Percentiles rank a stretch among this genome's conserved stretches.
phyloP scores from a whole-genome alignment of 2,888 invertebrate species.

The Drosophila greeni region DNA sequence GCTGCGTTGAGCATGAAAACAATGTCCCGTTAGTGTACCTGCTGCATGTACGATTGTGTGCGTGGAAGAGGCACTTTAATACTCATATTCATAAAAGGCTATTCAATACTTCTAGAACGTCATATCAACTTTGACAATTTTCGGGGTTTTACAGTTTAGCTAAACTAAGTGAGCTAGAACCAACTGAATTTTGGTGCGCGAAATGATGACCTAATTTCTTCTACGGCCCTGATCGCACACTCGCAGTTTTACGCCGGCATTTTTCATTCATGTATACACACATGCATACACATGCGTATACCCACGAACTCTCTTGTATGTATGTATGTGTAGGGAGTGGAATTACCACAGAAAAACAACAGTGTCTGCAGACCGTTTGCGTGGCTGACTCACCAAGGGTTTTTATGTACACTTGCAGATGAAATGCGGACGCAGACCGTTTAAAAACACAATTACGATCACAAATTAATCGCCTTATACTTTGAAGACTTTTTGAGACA shows the following conservation, averaged over 20 bases:
- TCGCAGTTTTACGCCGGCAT: slow-evolving; percentile 14
- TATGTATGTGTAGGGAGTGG: neutral
- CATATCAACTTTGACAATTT: neutral
- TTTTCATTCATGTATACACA: slow-evolving; percentile 5
- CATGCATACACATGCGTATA: neutral
- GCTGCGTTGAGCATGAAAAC: slow-evolving; percentile 14
- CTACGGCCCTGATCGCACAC: slow-evolving; percentile 4
- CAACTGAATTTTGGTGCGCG: neutral
- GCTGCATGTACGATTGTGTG: neutral
- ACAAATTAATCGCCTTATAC: neutral
- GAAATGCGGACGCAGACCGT: neutral
- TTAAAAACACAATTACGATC: neutral
- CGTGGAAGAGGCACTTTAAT: neutral
- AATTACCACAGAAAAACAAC: slow-evolving; percentile 21
- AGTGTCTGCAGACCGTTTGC: slow-evolving; percentile 12
- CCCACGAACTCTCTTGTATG: neutral
- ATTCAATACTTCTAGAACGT: slow-evolving; percentile 3
- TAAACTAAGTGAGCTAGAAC: neutral
- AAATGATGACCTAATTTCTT: slow-evolving; percentile 31
- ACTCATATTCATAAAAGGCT: neutral
- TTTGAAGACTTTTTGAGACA: neutral
- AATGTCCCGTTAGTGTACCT: slow-evolving; percentile 4
- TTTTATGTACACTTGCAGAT: slow-evolving; percentile 9
- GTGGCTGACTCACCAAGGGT: slow-evolving; percentile 27
- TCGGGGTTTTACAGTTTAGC: slow-evolving; percentile 1